Evolutionary conservation across 2,888 invertebrate genomes (phyloP).

Genomic region (Phalera bucephala): DNA sequence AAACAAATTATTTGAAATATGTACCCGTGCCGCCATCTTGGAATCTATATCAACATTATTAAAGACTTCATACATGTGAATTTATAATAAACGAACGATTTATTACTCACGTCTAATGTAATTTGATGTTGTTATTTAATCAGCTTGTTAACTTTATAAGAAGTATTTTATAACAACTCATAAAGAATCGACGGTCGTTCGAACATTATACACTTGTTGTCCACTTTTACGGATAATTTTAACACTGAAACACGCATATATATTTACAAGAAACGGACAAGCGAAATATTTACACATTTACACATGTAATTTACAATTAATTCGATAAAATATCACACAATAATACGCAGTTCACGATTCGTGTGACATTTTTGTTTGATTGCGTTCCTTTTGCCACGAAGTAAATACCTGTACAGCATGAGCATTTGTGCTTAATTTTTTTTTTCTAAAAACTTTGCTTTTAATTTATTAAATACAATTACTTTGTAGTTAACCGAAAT

Average conservation of each 20-base stretch:
- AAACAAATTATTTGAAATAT: constrained; percentile 51
- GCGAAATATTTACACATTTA: constrained; percentile 42
- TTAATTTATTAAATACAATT: too few species aligned
- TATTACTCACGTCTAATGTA: constrained; percentile 60
- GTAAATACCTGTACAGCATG: too few species aligned
- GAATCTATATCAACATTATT: constrained; percentile 21
- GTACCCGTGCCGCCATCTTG: constrained; percentile 67
- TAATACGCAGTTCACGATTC: constrained; percentile 65
- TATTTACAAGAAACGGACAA: constrained; percentile 24
- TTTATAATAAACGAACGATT: neutral
- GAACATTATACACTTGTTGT: constrained; percentile 18
- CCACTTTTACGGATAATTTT: constrained; percentile 10
- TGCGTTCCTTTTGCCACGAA: constrained; percentile 23
- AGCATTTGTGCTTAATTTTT: too few species aligned
- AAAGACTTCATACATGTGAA: constrained; percentile 6
- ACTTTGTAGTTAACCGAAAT: too few species aligned
- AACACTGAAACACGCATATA: constrained; percentile 20
- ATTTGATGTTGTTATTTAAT: constrained; percentile 12
- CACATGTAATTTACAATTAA: constrained; percentile 31
- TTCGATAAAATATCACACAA: constrained; percentile 45
- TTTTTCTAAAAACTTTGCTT: too few species aligned
- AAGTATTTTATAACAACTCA: constrained; percentile 24
- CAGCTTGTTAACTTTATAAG: constrained; percentile 28
- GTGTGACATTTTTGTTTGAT: constrained; percentile 53
- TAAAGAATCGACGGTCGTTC: constrained; percentile 23